Conservation (phyloP, 1,140 invertebrate genomes). For the Pogonomyrmex barbatus region DNA sequence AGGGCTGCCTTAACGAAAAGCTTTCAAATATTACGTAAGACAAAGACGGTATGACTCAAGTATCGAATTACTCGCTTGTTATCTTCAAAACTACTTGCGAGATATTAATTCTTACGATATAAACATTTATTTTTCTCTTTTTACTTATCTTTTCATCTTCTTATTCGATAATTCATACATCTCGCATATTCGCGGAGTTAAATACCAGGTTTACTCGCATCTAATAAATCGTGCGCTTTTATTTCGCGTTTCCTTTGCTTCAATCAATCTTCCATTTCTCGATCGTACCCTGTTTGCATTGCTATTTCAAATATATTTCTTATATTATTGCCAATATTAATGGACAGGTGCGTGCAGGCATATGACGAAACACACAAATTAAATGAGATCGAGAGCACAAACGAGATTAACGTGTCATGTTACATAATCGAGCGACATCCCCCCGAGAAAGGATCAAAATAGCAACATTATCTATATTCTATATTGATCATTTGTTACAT, state of each 20-base stretch:
- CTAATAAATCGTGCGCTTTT: not conserved
- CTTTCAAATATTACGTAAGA: constrained; percentile 54
- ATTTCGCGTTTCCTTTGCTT: not conserved
- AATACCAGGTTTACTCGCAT: not conserved
- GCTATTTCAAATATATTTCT: constrained; percentile 23
- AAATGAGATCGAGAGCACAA: not conserved
- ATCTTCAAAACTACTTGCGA: constrained; percentile 22
- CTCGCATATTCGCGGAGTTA: not conserved
- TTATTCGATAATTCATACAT: not conserved
- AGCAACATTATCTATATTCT: not conserved
- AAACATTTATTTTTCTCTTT: constrained; percentile 47
- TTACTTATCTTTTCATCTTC: not conserved
- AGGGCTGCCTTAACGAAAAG: constrained; percentile 16
- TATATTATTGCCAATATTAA: constrained; percentile 23
- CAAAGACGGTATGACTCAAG: not conserved
- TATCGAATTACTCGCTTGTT: constrained; percentile 66
- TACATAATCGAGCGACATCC: not conserved
- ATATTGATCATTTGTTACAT: not conserved
- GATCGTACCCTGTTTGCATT: not conserved
- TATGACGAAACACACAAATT: not conserved
- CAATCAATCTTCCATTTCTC: constrained; percentile 5
- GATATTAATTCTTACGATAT: constrained; percentile 40
- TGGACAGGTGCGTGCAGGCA: constrained; percentile 20
- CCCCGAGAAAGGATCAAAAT: not conserved
- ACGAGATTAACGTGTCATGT: not conserved